Conservation (phyloP, 2,797 vertebrate species). For the Neomorphus geoffroyi region DNA sequence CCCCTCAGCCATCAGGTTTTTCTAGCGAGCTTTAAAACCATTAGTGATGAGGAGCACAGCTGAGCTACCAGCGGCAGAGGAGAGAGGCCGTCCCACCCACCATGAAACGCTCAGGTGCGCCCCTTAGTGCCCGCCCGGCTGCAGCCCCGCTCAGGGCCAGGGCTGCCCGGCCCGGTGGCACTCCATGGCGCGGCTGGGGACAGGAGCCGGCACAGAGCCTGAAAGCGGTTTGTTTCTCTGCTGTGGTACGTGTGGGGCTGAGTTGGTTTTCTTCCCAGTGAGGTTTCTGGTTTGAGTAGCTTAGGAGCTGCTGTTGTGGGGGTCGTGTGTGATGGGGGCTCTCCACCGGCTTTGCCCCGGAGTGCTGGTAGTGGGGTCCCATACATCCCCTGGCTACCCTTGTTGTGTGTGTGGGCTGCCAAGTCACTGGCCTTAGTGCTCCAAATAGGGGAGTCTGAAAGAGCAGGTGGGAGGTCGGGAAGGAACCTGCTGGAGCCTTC, state of each 20-base stretch:
- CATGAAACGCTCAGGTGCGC: fast-evolving
- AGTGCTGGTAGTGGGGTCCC: fast-evolving
- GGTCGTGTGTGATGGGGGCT: fast-evolving
- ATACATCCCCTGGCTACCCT: fast-evolving
- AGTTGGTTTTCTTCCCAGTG: fast-evolving
- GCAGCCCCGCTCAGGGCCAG: fast-evolving
- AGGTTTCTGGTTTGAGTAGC: neutral
- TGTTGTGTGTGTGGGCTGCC: fast-evolving
- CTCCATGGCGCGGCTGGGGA: fast-evolving
- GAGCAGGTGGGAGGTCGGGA: neutral
- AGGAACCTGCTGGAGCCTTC: neutral
- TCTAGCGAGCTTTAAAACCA: neutral
- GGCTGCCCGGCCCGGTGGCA: fast-evolving
- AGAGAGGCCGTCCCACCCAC: neutral
- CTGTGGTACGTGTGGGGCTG: neutral
- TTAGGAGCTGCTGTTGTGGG: neutral
- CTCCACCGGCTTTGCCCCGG: neutral
- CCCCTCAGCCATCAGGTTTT: neutral
- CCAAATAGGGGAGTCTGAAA: fast-evolving
- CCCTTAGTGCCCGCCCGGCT: fast-evolving
- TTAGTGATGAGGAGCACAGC: neutral
- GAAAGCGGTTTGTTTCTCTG: too few relatives aligned
- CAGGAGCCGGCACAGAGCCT: fast-evolving
- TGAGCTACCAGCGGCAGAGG: neutral
- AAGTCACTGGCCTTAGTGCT: fast-evolving